Conservation (phyloP, 2,888 invertebrate species). For the Acrobasis consociella region DNA sequence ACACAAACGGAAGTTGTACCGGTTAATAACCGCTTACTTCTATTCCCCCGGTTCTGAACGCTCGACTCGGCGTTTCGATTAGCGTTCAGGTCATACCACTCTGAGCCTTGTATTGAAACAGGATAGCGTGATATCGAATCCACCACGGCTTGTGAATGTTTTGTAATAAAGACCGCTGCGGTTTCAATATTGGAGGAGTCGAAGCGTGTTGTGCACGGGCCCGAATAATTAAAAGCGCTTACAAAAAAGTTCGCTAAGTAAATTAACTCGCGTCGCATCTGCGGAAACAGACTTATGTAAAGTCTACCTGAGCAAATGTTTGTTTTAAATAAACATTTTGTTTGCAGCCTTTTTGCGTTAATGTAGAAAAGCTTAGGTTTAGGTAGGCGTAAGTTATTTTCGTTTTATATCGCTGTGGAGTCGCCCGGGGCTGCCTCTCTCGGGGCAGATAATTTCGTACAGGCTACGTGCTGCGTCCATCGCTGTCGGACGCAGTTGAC, state of each 20-base stretch:
- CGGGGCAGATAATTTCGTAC: constrained; percentile 71
- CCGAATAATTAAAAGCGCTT: constrained; percentile 39
- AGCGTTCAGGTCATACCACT: constrained; percentile 32
- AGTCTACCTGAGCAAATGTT: constrained; percentile 47
- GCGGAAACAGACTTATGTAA: constrained; percentile 41
- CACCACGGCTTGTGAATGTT: constrained; percentile 29
- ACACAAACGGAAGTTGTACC: constrained; percentile 42
- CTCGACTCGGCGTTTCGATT: constrained; percentile 31
- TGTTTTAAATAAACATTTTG: constrained; percentile 62
- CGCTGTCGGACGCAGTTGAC: constrained; percentile 57
- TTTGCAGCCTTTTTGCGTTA: constrained; percentile 57
- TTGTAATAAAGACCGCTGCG: constrained; percentile 36
- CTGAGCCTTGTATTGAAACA: constrained; percentile 22
- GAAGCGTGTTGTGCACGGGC: constrained; percentile 31
- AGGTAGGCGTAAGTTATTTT: constrained; percentile 70
- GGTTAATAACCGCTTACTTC: constrained; percentile 48
- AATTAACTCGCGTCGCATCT: constrained; percentile 39
- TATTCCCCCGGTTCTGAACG: constrained; percentile 31
- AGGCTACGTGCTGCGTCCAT: constrained; percentile 66
- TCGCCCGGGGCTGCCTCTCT: constrained; percentile 59
- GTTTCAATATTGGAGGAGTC: constrained; percentile 41
- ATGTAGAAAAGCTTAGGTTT: constrained; percentile 58
- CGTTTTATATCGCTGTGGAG: constrained; percentile 70
- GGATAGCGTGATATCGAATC: constrained; percentile 29
- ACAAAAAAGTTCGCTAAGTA: constrained; percentile 37